phyloP scores from a whole-genome alignment of 2,113 vertebrate genomes.

The Xiphophorus maculatus region DNA sequence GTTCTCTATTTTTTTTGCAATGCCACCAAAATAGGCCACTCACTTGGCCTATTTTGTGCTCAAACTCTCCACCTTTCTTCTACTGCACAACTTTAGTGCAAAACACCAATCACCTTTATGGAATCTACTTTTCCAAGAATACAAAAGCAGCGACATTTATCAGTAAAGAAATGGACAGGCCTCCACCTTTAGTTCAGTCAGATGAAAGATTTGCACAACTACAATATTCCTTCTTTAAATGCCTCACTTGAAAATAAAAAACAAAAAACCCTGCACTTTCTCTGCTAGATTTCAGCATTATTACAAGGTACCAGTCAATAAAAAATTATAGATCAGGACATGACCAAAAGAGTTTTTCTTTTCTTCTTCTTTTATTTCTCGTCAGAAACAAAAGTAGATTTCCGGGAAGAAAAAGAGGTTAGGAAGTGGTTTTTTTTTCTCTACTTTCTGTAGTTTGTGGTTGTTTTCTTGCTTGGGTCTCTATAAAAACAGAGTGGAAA shows the following conservation, averaged over 20 bases:
- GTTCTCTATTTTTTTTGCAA: not conserved
- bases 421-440: conserved; percentile 46
- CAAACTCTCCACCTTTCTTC: no score
- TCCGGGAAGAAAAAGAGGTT: conserved; percentile 23
- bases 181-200: no score
- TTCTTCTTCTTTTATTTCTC: not conserved
- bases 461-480: conserved; percentile 1
- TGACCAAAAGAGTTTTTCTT: not conserved
- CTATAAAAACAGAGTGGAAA: conserved; percentile 13
- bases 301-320: not conserved
- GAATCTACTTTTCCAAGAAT: no score
- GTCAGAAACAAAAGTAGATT: conserved; percentile 26
- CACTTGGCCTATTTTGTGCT: not conserved
- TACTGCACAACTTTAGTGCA: no score
- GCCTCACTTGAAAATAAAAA: not conserved
- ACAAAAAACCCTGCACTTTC: not conserved
- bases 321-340: not conserved
- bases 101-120: no score
- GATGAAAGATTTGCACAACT: not conserved
- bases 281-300: not conserved
- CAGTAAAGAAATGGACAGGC: no score
- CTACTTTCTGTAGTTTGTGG: conserved; percentile 15
- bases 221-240: not conserved
- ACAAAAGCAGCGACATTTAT: no score
- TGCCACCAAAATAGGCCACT: not conserved